Conservation (phyloP, 2,888 invertebrate species). For the Meloe dianella region DNA sequence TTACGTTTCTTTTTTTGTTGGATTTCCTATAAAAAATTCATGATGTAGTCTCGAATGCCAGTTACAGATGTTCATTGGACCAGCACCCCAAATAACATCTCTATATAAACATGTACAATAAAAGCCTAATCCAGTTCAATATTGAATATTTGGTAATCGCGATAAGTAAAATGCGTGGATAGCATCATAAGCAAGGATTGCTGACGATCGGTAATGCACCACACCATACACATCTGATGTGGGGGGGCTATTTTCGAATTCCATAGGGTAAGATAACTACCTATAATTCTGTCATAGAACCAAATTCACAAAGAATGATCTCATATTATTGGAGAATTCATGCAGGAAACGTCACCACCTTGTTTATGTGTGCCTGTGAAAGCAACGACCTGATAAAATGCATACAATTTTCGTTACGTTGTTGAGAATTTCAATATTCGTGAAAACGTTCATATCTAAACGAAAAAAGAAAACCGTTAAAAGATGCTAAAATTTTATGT, state of each 20-base stretch:
- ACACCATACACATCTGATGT: constrained; percentile 14
- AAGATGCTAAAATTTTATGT: constrained; percentile 28
- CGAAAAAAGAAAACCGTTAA: constrained; percentile 4
- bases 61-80: background rate
- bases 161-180: constrained; percentile 45
- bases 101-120: constrained; percentile 42
- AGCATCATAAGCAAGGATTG: constrained; percentile 44
- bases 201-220: constrained; percentile 43
- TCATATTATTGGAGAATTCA: constrained; percentile 16
- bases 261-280: constrained; percentile 49
- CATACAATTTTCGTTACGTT: constrained; percentile 31
- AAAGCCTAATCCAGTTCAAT: constrained; percentile 49
- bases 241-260: constrained; percentile 42
- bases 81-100: constrained; percentile 17
- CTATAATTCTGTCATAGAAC: constrained; percentile 48
- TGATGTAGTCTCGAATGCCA: constrained; percentile 15
- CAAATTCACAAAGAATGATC: constrained; percentile 37
- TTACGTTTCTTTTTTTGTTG: constrained; percentile 3
- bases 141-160: constrained; percentile 49
- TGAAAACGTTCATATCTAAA: too few relatives aligned
- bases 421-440: constrained; percentile 24
- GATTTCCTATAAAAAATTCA: constrained; percentile 19
- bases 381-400: constrained; percentile 42
- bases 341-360: constrained; percentile 34
- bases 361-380: constrained; percentile 43